Evolutionary conservation across 2,888 invertebrate genomes (phyloP), one percentile per base, ranked within the genome.

Genomic region (Coenonympha arcania): DNA sequence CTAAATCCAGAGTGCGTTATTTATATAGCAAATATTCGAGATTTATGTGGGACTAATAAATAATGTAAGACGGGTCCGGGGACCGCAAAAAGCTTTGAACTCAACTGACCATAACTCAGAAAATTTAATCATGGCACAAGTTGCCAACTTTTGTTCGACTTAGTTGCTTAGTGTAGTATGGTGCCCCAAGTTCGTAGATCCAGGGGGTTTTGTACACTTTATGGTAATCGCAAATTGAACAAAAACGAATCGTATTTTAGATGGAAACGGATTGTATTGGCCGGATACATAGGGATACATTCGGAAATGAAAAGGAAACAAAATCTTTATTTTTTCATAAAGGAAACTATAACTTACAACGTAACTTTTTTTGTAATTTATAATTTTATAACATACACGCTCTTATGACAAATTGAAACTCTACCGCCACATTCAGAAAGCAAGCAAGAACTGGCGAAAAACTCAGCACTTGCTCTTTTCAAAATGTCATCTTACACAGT

Each of bases 61-160:
- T 79, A 74, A 76, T 72, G 66, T 69, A 70, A 63, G 66, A 64
- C 60, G 58, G 58, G 41, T 58, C 45, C 58, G 60, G 63, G 59
- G 61, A 59, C 65, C 64, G 64, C 66, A 76, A 76, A 77, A 77
- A 74, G 64, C 65, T 62, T 61, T 61, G 62, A 73, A 71, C 68
- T 70, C 63, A 60, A 60, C 64, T 70, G 69, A 71, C 74, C 70
- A 72, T 79, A 78, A 78, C 71, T 79, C 74, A 73, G 64, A 62
- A 72, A 79, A 79, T 80, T 77, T 77, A 80, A 81, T 79, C 76
- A 79, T 76, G 59, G 61, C 60, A 60, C 61, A 71, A 73, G 64
- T 73, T 69, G 60, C 61, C 16, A 44, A 34, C 33, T 44, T 9
- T 22, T 18, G 22, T 44, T 16, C 18, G 37, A 53, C 53, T 53